Evolutionary conservation across 2,113 vertebrate species (phyloP).

Genomic region (Tyrannus savana): DNA sequence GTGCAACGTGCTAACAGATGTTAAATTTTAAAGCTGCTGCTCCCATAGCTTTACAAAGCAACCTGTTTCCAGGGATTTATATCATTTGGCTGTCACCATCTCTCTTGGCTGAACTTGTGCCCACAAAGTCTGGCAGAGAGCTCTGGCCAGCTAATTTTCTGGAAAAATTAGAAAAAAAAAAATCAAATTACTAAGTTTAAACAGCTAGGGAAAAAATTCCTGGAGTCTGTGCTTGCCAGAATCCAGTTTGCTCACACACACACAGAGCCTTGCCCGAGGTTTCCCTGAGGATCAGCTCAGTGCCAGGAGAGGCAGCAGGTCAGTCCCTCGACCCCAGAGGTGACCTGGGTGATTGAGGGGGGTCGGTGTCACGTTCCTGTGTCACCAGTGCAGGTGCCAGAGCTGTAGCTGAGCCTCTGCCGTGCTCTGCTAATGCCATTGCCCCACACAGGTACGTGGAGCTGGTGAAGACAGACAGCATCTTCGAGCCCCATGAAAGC

Average conservation of each 20-base stretch:
- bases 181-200: neutral
- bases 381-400: neutral
- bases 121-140: neutral
- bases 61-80: neutral
- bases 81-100: neutral
- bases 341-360: neutral
- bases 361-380: rapidly evolving
- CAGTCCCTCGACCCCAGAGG: neutral
- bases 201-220: neutral
- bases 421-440: neutral
- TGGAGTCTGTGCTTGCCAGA: neutral
- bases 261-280: neutral
- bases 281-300: neutral
- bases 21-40: neutral
- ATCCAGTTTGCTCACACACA: neutral
- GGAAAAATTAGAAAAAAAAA: neutral
- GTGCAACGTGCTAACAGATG: neutral
- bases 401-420: neutral
- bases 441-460: slow-evolving; percentile 87
- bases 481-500: slow-evolving; percentile 89
- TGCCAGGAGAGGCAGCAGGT: neutral
- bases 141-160: neutral
- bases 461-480: slow-evolving; percentile 89
- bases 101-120: slow-evolving; percentile 3
- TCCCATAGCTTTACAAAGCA: neutral